Base-by-base conservation (phyloP, 2,797 vertebrate genomes). In the Streptopelia turtur region DNA sequence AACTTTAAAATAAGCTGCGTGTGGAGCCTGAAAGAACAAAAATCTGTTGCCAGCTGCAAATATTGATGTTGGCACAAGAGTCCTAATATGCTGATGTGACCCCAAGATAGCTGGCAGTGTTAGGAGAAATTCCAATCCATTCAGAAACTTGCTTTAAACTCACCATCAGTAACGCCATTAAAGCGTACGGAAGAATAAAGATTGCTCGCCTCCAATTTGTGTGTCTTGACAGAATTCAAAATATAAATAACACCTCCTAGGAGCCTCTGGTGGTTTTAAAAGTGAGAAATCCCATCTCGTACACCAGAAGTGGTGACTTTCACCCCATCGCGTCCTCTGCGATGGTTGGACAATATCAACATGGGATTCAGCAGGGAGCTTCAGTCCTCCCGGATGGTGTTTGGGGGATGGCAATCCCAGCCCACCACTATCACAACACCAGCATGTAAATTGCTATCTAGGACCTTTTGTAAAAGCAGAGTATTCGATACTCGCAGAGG, bases 361-460 rank as follows among this genome's bases (percentile, higher is more conserved):
- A 30, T 2, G 8, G 11, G 28, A 21, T 2, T n/a, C 45, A 33
- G 65, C 37, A 82, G 55, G 63, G n/a, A 68, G 60, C 41, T 76
- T 57, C 43, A 49, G 27, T 11, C 23, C 20, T 37, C 12, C 5
- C 1, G 0, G 33, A 52, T 8, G 21, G 6, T 0, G 2, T 8
- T 49, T 28, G 24, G 14, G 41, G 39, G 41, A 15, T 41, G 41
- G 41, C 50, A 52, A 90, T 27, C 80, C 30, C 80, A 66, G 65
- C 30, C 39, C 0, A 0, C 45, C 64, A 57, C 57, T 68, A 11
- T 49, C 39, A 16, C 39, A 74, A 4, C 56, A 17, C 6, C 39
- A 35, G 63, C 2, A 0, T 13, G n/a, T 31, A 86, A 93, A 92
- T 53, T 86, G 60, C 77, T 45, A 11, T 0, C 1, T 0, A 56